Evolutionary conservation across 1,140 invertebrate genomes (phyloP).

Genomic region (Xylocopa sonorina): DNA sequence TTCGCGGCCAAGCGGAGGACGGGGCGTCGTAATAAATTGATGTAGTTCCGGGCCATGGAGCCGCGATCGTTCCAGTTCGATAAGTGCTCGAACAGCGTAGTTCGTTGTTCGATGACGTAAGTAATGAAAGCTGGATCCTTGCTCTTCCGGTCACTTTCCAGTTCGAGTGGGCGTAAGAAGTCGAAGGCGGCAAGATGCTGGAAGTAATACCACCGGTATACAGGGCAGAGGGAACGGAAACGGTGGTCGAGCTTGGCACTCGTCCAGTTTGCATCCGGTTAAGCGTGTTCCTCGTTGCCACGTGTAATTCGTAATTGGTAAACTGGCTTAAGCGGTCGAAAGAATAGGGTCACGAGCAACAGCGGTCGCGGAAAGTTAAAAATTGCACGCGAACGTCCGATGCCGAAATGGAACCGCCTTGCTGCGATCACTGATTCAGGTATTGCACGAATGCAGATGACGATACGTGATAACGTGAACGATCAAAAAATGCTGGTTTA

Average conservation of each 20-base stretch:
- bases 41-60: slow-evolving; percentile 53
- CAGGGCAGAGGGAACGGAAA: slow-evolving; percentile 6
- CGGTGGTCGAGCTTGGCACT: slow-evolving; percentile 40
- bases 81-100: slow-evolving; percentile 51
- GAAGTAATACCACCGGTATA: slow-evolving; percentile 39
- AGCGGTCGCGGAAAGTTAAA: no score
- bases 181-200: slow-evolving; percentile 51
- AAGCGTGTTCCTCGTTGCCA: slow-evolving; percentile 34
- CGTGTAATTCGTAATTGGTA: slow-evolving; percentile 52
- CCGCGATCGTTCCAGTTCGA: slow-evolving; percentile 56
- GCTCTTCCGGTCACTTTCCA: slow-evolving; percentile 57
- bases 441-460: no score
- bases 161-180: slow-evolving; percentile 51
- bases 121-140: slow-evolving; percentile 60
- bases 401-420: no score
- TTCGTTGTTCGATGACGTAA: slow-evolving; percentile 58
- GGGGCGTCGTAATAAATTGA: slow-evolving; percentile 51
- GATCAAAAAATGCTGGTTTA: no score
- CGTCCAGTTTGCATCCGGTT: slow-evolving; percentile 46
- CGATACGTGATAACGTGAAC: no score
- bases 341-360: no score
- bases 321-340: not conserved
- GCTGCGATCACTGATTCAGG: no score
- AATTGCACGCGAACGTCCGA: no score
- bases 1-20: not conserved